Conservation (phyloP, 2,888 invertebrate species). For the Diogma glabrata region DNA sequence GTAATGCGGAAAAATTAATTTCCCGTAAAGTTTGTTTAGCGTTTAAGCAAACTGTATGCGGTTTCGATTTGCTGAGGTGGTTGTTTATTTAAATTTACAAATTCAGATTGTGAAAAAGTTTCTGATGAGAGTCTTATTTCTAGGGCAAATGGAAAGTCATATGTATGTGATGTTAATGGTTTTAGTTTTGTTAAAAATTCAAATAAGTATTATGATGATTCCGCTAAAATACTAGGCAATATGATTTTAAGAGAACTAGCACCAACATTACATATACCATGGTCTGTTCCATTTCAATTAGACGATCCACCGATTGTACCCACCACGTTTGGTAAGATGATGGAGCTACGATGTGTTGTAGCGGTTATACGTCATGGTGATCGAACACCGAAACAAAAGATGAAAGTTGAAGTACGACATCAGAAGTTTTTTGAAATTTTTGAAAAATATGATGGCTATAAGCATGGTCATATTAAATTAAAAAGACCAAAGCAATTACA, state of each 20-base stretch:
- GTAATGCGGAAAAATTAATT: constrained; percentile 93
- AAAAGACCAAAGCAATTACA: constrained; percentile 95
- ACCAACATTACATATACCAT: constrained; percentile 91
- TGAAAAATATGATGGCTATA: constrained; percentile 91
- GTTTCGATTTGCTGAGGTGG: constrained; percentile 87
- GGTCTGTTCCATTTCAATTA: constrained; percentile 92
- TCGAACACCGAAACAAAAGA: constrained; percentile 98
- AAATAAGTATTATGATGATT: constrained; percentile 99
- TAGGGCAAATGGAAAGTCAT: constrained; percentile 96
- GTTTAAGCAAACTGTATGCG: constrained; percentile 97
- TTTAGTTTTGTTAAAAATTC: constrained; percentile 99
- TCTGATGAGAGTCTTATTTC: constrained; percentile 20
- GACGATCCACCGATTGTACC: constrained; percentile 99
- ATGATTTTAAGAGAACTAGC: constrained; percentile 93
- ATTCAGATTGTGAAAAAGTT: not conserved
- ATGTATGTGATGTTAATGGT: constrained; percentile 99
- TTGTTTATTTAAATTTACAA: constrained; percentile 2
- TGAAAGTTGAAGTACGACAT: constrained; percentile 98
- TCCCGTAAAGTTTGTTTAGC: constrained; percentile 94
- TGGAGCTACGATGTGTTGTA: constrained; percentile 84
- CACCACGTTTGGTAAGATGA: constrained; percentile 97
- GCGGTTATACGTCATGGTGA: constrained; percentile 97
- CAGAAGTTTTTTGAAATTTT: constrained; percentile 98
- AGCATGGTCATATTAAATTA: constrained; percentile 91
- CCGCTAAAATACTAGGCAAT: constrained; percentile 95